Evolutionary conservation across 2,113 vertebrate species (phyloP).

Genomic region (Perca fluviatilis): DNA sequence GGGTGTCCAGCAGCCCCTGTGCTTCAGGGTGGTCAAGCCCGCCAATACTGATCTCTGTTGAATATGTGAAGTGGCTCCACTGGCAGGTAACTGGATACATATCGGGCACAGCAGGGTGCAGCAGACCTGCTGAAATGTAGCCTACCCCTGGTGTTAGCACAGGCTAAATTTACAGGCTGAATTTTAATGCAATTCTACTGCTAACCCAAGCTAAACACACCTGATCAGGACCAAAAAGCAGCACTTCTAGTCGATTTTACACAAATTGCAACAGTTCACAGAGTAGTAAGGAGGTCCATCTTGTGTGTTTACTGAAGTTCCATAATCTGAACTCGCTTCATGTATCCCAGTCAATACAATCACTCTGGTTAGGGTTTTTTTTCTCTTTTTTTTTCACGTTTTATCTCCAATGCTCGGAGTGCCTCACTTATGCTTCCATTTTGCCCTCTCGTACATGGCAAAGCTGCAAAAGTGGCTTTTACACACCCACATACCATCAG

Average conservation of each 20-base stretch:
- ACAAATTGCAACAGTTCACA: constrained; percentile 35
- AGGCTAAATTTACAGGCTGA: constrained; percentile 51
- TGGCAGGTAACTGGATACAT: constrained; percentile 74
- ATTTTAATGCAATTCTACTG: constrained; percentile 6
- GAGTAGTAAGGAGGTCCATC: constrained; percentile 51
- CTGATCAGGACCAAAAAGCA: constrained; percentile 4
- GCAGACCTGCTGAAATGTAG: constrained; percentile 61
- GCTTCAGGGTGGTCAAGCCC: constrained; percentile 80
- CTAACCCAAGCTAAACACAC: constrained; percentile 31
- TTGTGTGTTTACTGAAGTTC: constrained; percentile 60
- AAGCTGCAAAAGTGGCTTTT: constrained; percentile 81
- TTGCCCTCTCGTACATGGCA: constrained; percentile 71
- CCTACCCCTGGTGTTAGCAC: constrained; percentile 50
- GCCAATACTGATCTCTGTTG: constrained; percentile 69
- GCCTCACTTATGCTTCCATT: constrained; percentile 79
- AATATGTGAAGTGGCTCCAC: constrained; percentile 63
- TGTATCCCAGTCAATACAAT: constrained; percentile 33
- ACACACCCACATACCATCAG: constrained; percentile 75
- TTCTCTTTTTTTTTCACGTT: constrained; percentile 30
- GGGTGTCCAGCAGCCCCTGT: constrained; percentile 57
- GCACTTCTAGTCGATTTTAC: constrained; percentile 20
- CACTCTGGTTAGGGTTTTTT: constrained; percentile 24
- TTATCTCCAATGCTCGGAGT: constrained; percentile 73
- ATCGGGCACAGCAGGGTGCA: constrained; percentile 58
- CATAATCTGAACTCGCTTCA: constrained; percentile 46